A percentile compares a stretch with the other conserved stretches of the same genome.
Conservation (phyloP, 2,797 vertebrate genomes). For the Myotis myotis region DNA sequence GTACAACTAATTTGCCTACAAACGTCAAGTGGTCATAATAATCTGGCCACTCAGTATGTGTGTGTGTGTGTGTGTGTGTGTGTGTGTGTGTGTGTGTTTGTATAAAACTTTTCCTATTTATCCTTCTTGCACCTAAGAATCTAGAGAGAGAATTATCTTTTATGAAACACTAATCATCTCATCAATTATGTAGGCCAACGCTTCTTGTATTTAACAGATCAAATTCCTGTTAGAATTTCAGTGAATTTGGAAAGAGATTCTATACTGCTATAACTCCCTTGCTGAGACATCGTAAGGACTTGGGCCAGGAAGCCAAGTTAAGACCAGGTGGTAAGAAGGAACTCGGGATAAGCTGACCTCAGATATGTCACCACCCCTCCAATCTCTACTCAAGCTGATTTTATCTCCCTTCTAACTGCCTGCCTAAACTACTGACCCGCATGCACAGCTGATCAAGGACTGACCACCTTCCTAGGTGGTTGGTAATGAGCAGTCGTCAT, state of each 20-base stretch:
- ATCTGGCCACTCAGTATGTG: too few species aligned
- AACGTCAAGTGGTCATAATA: too few species aligned
- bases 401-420: background rate
- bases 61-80: too few species aligned
- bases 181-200: background rate
- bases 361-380: background rate
- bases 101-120: too few species aligned
- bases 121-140: background rate
- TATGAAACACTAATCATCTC: conserved; percentile 17
- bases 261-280: background rate
- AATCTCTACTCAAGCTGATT: background rate
- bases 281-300: background rate
- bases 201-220: background rate
- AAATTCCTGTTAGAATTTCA: background rate
- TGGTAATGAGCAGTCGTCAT: background rate
- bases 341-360: background rate
- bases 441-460: background rate
- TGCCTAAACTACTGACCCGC: background rate
- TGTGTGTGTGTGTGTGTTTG: too few species aligned
- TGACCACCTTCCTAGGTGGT: background rate
- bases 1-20: too few species aligned
- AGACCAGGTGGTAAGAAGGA: background rate
- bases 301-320: background rate
- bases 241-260: background rate
- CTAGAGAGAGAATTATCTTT: background rate